Evolutionary conservation across 37 sponge, comb jelly and placozoan species (phyloP), one percentile per base, ranked within the genome.

Genomic region (Halichondria panicea): DNA sequence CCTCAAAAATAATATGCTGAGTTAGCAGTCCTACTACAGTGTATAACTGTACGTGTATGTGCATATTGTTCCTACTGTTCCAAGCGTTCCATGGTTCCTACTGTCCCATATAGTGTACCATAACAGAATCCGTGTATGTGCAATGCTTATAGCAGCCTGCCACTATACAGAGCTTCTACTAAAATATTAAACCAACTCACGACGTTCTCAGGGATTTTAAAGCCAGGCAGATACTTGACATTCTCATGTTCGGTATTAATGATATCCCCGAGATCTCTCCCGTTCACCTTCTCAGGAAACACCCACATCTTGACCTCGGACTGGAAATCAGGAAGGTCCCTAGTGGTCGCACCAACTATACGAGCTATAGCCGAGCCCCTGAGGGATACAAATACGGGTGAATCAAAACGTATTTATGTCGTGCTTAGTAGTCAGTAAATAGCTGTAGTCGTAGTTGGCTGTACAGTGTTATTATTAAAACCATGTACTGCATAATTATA

Each of bases 231-330:
- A 63, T 97, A 97, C 78, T 97, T 97, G 70, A 87, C 86, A 38
- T 97, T 97, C 70, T 94, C 95, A 67, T 97, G 98, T 0, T 79
- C 52, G 32, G 76, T 60, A 77, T 97, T 97, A 79, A 97, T 97
- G 44, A 97, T 86, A 24, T 97, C 95, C 21, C 88, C 81, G 56
- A 97, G 79, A 55, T 97, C 94, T 77, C 76, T 84, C 1, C 93
- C 98, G 52, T 92, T 82, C 33, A 94, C 75, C 73, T 88, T 77
- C 76, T 97, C 98, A 50, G 94, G 93, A 68, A 73, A 97, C 48
- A 97, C 98, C 90, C 93, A 97, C 98, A 97, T 97, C 37, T 57
- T 37, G 2, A 97, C 91, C 48, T 78, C 79, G 3, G 72, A n/a
- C 6, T 81, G 59, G 58, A 92, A 95, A 19, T 54, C 58, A 1